These are phyloP conservation scores for Lepidurus apus DNA, from an alignment of 1,140 invertebrate genomes.

Conservation along the genomic window DNA sequence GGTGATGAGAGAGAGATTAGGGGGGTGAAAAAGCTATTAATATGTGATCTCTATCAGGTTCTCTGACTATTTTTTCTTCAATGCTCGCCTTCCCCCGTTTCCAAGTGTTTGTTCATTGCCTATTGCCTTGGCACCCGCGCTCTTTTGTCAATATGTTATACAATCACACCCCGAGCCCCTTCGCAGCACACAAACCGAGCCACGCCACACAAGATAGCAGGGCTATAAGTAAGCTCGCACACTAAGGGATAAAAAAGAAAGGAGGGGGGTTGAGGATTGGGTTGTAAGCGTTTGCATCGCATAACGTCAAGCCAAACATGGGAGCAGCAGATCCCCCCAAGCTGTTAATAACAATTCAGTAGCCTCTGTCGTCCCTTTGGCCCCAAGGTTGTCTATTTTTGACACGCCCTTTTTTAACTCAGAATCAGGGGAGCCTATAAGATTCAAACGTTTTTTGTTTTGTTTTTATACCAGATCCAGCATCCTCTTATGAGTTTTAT, in stretches of 20 bases:
- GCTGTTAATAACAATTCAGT: too few relatives aligned
- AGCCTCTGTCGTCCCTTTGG: too few relatives aligned
- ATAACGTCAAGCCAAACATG: too few relatives aligned
- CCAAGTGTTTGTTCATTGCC: conserved; percentile 15
- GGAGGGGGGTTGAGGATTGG: neutral
- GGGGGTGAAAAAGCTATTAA: too few relatives aligned
- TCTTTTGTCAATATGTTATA: conserved; percentile 27
- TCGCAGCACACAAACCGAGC: neutral
- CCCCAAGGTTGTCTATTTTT: too few relatives aligned
- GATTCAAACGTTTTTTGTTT: too few relatives aligned
- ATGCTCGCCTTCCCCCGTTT: conserved; percentile 16
- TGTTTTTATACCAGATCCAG: too few relatives aligned
- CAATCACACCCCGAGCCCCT: conserved; percentile 7
- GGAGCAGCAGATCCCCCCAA: too few relatives aligned
- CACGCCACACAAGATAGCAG: neutral
- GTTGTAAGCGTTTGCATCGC: neutral
- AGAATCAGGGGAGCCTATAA: too few relatives aligned
- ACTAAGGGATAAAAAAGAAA: neutral
- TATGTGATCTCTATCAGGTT: neutral
- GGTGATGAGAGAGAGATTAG: too few relatives aligned
- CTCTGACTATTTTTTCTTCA: neutral
- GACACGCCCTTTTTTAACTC: too few relatives aligned
- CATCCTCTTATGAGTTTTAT: too few relatives aligned
- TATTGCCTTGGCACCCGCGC: neutral
- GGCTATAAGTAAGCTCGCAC: neutral